Conservation (phyloP, 1,140 invertebrate species). For the Globodera rostochiensis region DNA sequence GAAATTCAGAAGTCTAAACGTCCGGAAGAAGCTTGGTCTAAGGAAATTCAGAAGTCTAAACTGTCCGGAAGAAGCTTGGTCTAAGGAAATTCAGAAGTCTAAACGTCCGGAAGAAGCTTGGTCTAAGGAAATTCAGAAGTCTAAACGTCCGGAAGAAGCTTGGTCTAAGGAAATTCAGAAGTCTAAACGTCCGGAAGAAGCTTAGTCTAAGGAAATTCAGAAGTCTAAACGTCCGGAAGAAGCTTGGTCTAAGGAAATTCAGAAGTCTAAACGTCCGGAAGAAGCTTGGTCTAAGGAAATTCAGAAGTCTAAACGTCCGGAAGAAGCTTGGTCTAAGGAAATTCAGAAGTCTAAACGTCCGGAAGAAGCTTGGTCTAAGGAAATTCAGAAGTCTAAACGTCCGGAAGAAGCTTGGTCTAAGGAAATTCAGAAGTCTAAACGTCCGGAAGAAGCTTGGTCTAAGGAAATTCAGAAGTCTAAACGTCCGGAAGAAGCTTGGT, state of each 20-base stretch:
- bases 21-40: slow-evolving; percentile 28
- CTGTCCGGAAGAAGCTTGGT: slow-evolving; percentile 30
- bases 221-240: slow-evolving; percentile 32
- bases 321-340: slow-evolving; percentile 15
- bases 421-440: background rate
- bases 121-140: background rate
- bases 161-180: background rate
- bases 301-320: slow-evolving; percentile 19
- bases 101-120: slow-evolving; percentile 21
- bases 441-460: slow-evolving; percentile 26
- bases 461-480: background rate
- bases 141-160: slow-evolving; percentile 29
- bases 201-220: slow-evolving; percentile 19
- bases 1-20: slow-evolving; percentile 1
- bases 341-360: slow-evolving; percentile 19
- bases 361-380: slow-evolving; percentile 17
- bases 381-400: too few species aligned
- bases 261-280: slow-evolving; percentile 3
- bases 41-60: too few species aligned
- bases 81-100: background rate
- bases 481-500: slow-evolving; percentile 31
- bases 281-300: slow-evolving; percentile 15
- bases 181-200: slow-evolving; percentile 24
- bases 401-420: slow-evolving; percentile 29
- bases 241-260: slow-evolving; percentile 15